These are phyloP conservation scores for Pteruthius melanotis DNA, from an alignment of 2,113 vertebrate species.

Conservation along the genomic window DNA sequence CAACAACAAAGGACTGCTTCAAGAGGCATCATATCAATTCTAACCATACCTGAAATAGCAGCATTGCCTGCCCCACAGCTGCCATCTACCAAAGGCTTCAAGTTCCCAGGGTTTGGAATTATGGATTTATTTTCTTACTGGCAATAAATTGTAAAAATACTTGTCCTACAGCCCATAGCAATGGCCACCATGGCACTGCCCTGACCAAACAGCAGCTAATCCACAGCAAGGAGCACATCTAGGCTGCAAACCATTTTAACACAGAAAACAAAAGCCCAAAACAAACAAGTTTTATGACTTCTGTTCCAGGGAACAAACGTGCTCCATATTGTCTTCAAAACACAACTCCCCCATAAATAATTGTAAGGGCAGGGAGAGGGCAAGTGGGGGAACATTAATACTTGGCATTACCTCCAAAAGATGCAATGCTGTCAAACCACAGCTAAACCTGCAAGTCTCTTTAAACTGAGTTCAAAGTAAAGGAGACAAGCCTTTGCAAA, in stretches of 20 bases:
- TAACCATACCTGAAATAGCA: not conserved
- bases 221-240: not conserved
- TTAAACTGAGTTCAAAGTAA: not conserved
- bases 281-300: not conserved
- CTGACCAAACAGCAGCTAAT: not conserved
- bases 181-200: not conserved
- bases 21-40: not conserved
- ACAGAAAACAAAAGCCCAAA: not conserved
- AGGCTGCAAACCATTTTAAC: not conserved
- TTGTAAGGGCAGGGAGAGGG: rapidly evolving
- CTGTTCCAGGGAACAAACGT: not conserved
- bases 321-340: not conserved
- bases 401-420: not conserved
- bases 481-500: not conserved
- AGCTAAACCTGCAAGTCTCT: not conserved
- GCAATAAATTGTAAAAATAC: not conserved
- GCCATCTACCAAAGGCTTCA: not conserved
- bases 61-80: too few relatives aligned
- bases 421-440: not conserved
- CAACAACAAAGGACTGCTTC: not conserved
- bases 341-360: not conserved
- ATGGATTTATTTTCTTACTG: not conserved
- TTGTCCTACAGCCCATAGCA: not conserved
- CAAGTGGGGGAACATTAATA: not conserved
- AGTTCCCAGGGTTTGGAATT: not conserved